phyloP scores from a whole-genome alignment of 2,113 vertebrate species.

The Prolemur simus region DNA sequence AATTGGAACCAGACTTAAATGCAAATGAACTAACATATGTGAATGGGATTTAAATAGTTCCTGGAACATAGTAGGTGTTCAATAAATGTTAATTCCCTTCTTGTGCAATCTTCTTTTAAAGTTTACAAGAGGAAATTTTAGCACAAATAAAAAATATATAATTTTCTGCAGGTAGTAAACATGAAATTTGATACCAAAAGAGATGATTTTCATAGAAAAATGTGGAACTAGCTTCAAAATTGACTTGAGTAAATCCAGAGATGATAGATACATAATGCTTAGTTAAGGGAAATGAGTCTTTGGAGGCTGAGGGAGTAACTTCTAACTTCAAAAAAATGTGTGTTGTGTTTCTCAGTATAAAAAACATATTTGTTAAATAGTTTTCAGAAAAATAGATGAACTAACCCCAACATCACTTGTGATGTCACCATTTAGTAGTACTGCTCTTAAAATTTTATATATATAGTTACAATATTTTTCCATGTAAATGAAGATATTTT shows the following conservation, averaged over 20 bases:
- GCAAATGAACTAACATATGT: constrained; percentile 79
- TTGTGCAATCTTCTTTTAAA: constrained; percentile 52
- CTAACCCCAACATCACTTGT: not conserved
- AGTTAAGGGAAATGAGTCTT: constrained; percentile 7
- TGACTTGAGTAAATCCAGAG: not conserved
- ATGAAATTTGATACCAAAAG: not conserved
- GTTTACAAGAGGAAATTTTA: constrained; percentile 54
- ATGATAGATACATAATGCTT: not conserved
- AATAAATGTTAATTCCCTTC: constrained; percentile 73
- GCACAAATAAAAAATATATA: constrained; percentile 49
- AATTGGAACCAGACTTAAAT: constrained; percentile 78
- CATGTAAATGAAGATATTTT: not conserved
- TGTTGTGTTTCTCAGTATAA: constrained; percentile 44
- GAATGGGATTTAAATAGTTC: constrained; percentile 77
- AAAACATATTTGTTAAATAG: constrained; percentile 49
- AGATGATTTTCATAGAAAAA: not conserved
- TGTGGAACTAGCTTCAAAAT: constrained; percentile 26
- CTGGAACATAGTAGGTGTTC: constrained; percentile 80
- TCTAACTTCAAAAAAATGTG: constrained; percentile 43
- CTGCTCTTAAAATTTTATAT: not conserved
- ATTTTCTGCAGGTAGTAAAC: constrained; percentile 48
- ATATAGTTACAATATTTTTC: not conserved
- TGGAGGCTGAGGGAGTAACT: not conserved
- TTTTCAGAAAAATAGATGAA: constrained; percentile 22
- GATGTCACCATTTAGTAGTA: not conserved